Evolutionary conservation across 2,797 vertebrate genomes (phyloP), one percentile per base, ranked within the genome.

Genomic region (Microhierax caerulescens): DNA sequence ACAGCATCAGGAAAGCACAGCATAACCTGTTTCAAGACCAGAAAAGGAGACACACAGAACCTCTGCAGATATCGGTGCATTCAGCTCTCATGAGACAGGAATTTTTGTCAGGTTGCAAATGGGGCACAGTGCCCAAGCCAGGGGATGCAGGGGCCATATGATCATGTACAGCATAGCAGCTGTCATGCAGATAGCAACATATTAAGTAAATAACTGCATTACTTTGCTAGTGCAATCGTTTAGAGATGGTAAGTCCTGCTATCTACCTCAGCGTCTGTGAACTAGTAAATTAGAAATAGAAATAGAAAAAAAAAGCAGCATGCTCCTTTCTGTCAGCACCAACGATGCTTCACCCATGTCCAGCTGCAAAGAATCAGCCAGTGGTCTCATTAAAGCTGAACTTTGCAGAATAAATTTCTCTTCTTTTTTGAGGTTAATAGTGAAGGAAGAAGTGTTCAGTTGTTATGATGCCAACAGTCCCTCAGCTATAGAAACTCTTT

Each of bases 361-460:
- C 90, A 93, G 83, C 76, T 89, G 90, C 70, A 85, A 59, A 81
- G 86, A 87, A 85, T 85, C 84, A 96, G 83, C 47, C 67, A 54
- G 51, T 37, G 85, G 70, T 73, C 90, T 93, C 85, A 39, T 70
- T 91, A 83, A 78, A 93, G 39, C 36, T 50, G 64, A 79, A 0
- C 48, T 75, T 47, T 57, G 64, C 51, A 83, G 89, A 70, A 85
- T 70, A 85, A 83, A 85, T 68, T 28, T 28, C 28, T 21, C 39
- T 80, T 89, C 75, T 80, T 47, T 94, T 88, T 70, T 70, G 73
- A 64, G 73, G 43, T 76, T 76, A 79, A 54, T 82, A 67, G 51
- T 30, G 28, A 77, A 27, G 56, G 36, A 86, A 85, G 19, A 65
- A 45, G 4, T 18, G 32, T 64, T 79, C 59, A 65, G 32, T 41